Evolutionary conservation across 2,113 vertebrate species (phyloP).

Genomic region (Sprattus sprattus): DNA sequence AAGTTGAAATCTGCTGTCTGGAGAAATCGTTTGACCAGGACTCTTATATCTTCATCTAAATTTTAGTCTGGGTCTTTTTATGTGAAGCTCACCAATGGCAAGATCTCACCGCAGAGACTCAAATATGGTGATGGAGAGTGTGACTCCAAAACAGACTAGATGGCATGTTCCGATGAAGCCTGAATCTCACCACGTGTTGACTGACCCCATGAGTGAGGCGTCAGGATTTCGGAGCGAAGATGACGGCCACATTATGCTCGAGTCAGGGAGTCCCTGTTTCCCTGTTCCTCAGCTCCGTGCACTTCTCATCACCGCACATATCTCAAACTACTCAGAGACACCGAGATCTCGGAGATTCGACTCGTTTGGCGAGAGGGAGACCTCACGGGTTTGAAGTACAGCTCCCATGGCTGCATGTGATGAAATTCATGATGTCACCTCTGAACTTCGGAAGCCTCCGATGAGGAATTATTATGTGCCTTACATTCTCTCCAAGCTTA

Average conservation of each 20-base stretch:
- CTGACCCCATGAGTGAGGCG: background rate
- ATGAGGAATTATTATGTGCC: background rate
- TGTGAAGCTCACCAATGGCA: background rate
- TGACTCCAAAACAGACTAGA: background rate
- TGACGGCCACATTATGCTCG: background rate
- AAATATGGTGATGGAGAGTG: background rate
- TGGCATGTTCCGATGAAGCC: background rate
- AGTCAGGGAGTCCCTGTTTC: background rate
- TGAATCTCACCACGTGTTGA: background rate
- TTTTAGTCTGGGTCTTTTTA: background rate
- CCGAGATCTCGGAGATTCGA: background rate
- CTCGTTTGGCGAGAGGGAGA: background rate
- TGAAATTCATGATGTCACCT: background rate
- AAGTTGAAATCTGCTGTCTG: background rate
- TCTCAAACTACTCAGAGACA: background rate
- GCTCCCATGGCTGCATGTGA: background rate
- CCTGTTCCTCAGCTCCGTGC: background rate
- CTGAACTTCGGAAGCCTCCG: background rate
- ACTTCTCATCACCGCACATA: background rate
- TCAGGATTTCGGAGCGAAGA: background rate
- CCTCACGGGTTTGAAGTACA: background rate
- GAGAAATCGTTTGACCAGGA: background rate
- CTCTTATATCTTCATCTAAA: background rate
- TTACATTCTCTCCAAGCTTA: background rate
- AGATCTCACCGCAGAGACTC: background rate